Base-by-base conservation (phyloP, 2,888 invertebrate genomes). In the Neoaliturus tenellus region DNA sequence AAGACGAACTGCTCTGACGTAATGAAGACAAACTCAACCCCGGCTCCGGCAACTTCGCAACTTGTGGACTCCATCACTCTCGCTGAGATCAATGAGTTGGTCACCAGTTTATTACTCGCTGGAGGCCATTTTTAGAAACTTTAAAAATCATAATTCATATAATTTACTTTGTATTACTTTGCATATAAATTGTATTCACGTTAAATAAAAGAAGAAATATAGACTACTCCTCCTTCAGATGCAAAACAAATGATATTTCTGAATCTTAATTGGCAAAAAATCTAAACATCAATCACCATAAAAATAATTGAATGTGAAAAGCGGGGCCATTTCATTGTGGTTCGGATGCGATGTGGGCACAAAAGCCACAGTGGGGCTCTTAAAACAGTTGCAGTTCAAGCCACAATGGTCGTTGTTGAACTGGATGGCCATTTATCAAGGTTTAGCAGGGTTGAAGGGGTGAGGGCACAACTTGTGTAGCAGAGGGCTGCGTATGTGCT, bases 311-410 rank as follows among this genome's bases (percentile, higher is more conserved):
- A 35, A 10, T 4, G 35, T 10, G 4, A 35, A 17, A 17, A 17
- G 48, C 8, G 14, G 48, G 48, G 3, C n/a, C 48, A 10, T 55
- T 55, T 4, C 12, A 55, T 55, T 55, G 55, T 55, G 55, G 25
- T 62, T 62, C 25, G 17, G 31, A 62, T 62, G 62, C 17, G 31
- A 31, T 31, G 62, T 14, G 62, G 28, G 23, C 23, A 25, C 2
- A 62, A 62, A 62, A 62, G 31, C 62, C 62, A 28, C 62, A 62
- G 31, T 62, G 62, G 62, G 62, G 31, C 62, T 31, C 28, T 31
- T 62, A 28, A 31, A 28, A 62, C 62, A 28, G 62, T 62, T 62
- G 62, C 62, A 28, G 62, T 31, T 62, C 31, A 62, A 62, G 14
- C 31, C 62, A 31, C 62, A 62, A 28, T 62, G 31, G 62, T 31